A percentile compares a stretch with the other conserved stretches of the same genome.
Evolutionary conservation across 2,888 invertebrate genomes (phyloP).

Genomic region (Folsomia candida): DNA sequence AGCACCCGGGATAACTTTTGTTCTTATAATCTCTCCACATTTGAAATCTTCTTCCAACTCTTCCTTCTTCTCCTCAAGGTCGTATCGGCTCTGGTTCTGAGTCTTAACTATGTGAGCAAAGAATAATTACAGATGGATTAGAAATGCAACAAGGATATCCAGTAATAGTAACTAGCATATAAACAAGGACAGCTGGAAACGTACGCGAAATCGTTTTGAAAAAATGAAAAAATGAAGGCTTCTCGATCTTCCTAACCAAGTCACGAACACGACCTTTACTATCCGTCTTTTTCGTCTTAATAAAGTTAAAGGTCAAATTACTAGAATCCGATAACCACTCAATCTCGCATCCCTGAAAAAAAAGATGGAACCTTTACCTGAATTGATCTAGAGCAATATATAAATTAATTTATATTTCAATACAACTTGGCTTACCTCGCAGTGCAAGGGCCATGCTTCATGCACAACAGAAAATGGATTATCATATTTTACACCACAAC

Average conservation of each 20-base stretch:
- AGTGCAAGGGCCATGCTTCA: background rate
- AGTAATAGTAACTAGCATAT: too few relatives aligned
- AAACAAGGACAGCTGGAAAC: too few relatives aligned
- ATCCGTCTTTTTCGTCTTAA: background rate
- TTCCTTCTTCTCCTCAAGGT: background rate
- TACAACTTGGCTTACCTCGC: too few relatives aligned
- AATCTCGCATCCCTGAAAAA: background rate
- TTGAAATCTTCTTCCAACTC: background rate
- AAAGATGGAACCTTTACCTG: too few relatives aligned
- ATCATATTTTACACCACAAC: background rate
- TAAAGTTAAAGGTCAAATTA: background rate
- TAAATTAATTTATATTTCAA: too few relatives aligned
- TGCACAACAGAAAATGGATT: background rate
- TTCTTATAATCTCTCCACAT: background rate
- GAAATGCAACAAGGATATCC: too few relatives aligned
- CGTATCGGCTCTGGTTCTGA: background rate
- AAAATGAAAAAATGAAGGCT: background rate
- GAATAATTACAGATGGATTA: too few relatives aligned
- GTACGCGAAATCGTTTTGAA: constrained; percentile 4
- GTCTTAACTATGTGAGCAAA: too few relatives aligned
- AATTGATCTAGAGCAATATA: too few relatives aligned
- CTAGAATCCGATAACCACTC: background rate
- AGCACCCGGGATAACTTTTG: background rate
- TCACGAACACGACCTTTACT: background rate
- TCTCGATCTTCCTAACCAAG: background rate